Evolutionary conservation across 2,113 vertebrate species (phyloP).

Genomic region (Macheiramphus alcinus): DNA sequence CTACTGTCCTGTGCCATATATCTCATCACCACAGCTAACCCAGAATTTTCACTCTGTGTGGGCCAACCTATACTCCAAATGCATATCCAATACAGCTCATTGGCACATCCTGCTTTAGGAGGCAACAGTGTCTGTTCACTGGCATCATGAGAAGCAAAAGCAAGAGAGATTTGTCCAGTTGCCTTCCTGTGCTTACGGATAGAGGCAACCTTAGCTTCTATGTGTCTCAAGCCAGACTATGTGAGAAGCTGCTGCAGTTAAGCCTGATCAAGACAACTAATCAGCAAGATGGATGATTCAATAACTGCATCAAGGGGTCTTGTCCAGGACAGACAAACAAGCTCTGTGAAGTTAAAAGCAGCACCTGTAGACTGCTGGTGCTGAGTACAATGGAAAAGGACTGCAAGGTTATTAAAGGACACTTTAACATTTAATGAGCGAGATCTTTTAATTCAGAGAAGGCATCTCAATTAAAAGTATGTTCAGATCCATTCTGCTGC

Average conservation of each 20-base stretch:
- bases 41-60: neutral
- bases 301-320: neutral
- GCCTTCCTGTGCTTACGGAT: neutral
- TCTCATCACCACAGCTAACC: neutral
- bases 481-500: neutral
- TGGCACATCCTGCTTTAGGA: neutral
- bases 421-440: conserved; percentile 31
- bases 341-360: neutral
- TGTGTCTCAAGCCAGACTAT: neutral
- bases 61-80: neutral
- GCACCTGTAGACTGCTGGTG: neutral
- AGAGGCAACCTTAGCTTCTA: neutral
- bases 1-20: neutral
- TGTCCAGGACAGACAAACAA: neutral
- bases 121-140: neutral
- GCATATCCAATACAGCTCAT: neutral
- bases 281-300: neutral
- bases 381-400: neutral
- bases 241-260: neutral
- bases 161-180: neutral
- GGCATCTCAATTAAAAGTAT: neutral
- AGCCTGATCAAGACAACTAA: neutral
- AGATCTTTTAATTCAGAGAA: neutral
- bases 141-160: neutral
- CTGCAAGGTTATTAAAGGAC: neutral